A percentile compares a stretch with the other conserved stretches of the same genome.
Evolutionary conservation across 2,888 invertebrate species (phyloP).

Genomic region (Zygothrica quintamaculata): DNA sequence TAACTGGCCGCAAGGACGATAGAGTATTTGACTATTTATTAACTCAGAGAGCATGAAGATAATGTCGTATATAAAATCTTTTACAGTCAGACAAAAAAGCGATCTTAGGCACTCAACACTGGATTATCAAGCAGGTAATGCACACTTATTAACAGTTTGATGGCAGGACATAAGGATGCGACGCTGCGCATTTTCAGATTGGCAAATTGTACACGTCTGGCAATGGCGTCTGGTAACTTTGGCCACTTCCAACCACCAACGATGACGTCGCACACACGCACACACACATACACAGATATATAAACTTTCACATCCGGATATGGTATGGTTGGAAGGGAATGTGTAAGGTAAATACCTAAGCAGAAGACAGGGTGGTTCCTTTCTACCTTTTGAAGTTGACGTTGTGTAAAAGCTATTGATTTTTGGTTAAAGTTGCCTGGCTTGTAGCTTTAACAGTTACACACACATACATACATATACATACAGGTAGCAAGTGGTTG

Average conservation of each 20-base stretch:
- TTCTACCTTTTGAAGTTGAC: conserved; percentile 44
- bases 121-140: too few species aligned
- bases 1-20: too few species aligned
- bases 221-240: conserved; percentile 68
- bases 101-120: too few species aligned
- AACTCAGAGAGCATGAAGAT: too few species aligned
- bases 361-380: conserved; percentile 46
- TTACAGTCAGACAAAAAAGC: too few species aligned
- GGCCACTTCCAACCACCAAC: conserved; percentile 22
- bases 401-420: conserved; percentile 58
- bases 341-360: conserved; percentile 54
- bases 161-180: conserved; percentile 5
- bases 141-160: background rate
- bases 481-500: background rate
- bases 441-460: conserved; percentile 44
- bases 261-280: conserved; percentile 27
- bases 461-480: conserved; percentile 4
- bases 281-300: conserved; percentile 19
- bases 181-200: conserved; percentile 31
- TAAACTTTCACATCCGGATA: conserved; percentile 52
- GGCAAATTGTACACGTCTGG: conserved; percentile 51
- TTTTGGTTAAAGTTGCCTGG: conserved; percentile 55
- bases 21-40: too few species aligned
- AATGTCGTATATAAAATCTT: background rate
- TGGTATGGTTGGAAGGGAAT: conserved; percentile 16